Evolutionary conservation across 2,888 invertebrate species (phyloP).

Genomic region (Empis livida): DNA sequence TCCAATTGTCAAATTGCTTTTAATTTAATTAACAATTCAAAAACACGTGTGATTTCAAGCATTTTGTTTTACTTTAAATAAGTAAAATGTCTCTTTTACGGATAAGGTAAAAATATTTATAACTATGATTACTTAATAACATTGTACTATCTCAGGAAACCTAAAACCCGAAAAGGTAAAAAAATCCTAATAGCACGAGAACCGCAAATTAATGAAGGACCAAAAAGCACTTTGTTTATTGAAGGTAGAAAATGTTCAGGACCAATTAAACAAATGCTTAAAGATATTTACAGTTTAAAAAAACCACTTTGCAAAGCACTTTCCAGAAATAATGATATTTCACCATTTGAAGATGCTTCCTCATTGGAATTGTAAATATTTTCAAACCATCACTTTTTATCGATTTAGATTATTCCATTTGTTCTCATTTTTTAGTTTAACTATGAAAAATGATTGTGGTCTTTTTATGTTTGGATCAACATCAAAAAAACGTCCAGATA

Average conservation of each 20-base stretch:
- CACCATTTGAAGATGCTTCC: constrained; percentile 84
- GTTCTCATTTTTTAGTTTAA: constrained; percentile 37
- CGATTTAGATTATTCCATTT: too few relatives aligned
- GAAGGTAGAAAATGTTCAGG: constrained; percentile 73
- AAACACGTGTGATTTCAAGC: too few relatives aligned
- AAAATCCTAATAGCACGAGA: constrained; percentile 66
- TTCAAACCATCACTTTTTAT: too few relatives aligned
- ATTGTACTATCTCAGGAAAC: constrained; percentile 48
- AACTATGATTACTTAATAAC: too few relatives aligned
- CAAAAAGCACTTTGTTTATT: constrained; percentile 71
- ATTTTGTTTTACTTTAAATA: too few relatives aligned
- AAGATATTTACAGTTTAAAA: constrained; percentile 76
- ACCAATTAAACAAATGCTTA: constrained; percentile 54
- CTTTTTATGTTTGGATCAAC: constrained; percentile 85
- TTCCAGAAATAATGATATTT: constrained; percentile 71
- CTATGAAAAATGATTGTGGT: constrained; percentile 74
- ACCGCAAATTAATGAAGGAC: constrained; percentile 79
- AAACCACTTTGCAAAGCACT: constrained; percentile 71
- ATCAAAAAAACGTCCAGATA: constrained; percentile 90
- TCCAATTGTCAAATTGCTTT: too few relatives aligned
- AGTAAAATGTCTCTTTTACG: neutral
- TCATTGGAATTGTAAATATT: constrained; percentile 57
- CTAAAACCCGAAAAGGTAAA: constrained; percentile 79
- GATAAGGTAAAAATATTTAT: neutral
- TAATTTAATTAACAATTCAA: too few relatives aligned